phyloP scores from a whole-genome alignment of 2,888 invertebrate genomes.

The Drosophila meridionalis region DNA sequence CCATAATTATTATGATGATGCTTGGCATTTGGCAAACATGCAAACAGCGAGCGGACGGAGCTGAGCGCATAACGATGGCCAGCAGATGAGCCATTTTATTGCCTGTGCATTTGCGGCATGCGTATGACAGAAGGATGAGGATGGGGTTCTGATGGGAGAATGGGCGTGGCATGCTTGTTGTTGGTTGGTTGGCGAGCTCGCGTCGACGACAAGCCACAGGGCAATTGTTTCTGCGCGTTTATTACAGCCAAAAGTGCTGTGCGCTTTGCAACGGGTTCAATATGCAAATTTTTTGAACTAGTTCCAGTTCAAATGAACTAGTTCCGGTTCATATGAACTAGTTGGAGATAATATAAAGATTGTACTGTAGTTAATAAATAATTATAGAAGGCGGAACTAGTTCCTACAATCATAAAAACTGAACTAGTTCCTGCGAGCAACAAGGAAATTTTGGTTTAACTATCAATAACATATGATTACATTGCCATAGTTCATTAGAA shows the following conservation, averaged over 20 bases:
- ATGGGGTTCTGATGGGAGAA: background rate
- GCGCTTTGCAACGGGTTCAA: background rate
- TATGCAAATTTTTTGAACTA: background rate
- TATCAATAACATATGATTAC: too few species aligned
- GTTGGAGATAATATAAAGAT: background rate
- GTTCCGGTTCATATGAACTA: slow-evolving; percentile 5
- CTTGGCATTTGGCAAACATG: slow-evolving; percentile 80
- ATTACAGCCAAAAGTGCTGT: background rate
- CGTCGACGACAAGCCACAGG: slow-evolving; percentile 25
- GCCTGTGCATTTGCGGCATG: slow-evolving; percentile 60
- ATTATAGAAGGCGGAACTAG: too few species aligned
- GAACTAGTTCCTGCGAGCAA: background rate
- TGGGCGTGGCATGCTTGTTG: slow-evolving; percentile 12
- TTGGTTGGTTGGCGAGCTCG: slow-evolving; percentile 2
- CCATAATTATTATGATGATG: slow-evolving; percentile 82
- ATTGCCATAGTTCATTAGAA: background rate
- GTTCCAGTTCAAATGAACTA: slow-evolving; percentile 15
- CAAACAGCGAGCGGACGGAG: slow-evolving; percentile 30
- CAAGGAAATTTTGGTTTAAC: too few species aligned
- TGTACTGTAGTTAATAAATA: too few species aligned
- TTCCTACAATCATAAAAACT: too few species aligned
- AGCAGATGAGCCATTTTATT: slow-evolving; percentile 77
- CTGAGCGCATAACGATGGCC: slow-evolving; percentile 43
- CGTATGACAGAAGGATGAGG: background rate
- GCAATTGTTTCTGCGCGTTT: slow-evolving; percentile 59